Percentiles rank a stretch among this genome's conserved stretches.
Evolutionary conservation across 2,888 invertebrate species (phyloP).

Genomic region (Diaphora mendica): DNA sequence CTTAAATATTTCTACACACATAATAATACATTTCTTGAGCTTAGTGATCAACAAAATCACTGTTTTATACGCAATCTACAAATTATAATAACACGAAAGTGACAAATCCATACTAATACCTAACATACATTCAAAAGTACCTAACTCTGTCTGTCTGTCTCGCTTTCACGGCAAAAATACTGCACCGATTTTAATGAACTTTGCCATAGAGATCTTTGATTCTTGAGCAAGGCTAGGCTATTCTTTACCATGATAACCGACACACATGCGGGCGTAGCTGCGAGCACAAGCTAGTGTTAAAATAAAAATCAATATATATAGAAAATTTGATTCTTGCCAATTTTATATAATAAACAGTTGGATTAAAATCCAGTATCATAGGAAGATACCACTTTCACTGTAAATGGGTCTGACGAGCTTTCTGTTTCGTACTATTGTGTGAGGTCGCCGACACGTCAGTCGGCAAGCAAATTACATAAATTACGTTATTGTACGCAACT

Average conservation of each 20-base stretch:
- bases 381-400: constrained; percentile 45
- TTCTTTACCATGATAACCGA: too few relatives aligned
- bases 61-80: background rate
- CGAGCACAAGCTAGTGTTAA: background rate
- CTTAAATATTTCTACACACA: too few relatives aligned
- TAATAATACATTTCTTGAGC: background rate
- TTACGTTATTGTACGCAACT: constrained; percentile 34
- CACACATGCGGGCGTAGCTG: too few relatives aligned
- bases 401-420: constrained; percentile 45
- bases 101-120: background rate
- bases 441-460: constrained; percentile 42
- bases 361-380: constrained; percentile 40
- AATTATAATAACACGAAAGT: background rate
- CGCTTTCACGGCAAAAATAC: too few relatives aligned
- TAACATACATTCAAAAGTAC: too few relatives aligned
- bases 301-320: background rate
- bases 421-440: constrained; percentile 51
- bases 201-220: too few relatives aligned
- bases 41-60: background rate
- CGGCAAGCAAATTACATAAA: constrained; percentile 39
- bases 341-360: constrained; percentile 8
- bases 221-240: too few relatives aligned
- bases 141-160: too few relatives aligned
- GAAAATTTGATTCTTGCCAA: background rate
- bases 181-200: too few relatives aligned